Conservation (phyloP, 30 jellyfish, hydroid and myxozoan species). For the Aurelia aurita complex sp. Pacific region DNA sequence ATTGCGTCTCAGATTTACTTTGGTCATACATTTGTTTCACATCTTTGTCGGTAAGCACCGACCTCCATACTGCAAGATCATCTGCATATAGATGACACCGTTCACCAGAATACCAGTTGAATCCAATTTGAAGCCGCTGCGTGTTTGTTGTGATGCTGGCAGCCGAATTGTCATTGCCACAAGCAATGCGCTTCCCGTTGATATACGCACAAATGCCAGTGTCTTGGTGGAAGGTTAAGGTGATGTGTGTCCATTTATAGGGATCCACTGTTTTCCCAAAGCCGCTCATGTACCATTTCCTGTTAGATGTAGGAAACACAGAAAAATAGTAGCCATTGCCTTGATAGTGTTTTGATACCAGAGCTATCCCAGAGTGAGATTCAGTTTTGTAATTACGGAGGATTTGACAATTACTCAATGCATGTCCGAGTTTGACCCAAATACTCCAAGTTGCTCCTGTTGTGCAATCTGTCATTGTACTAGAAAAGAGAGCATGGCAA, state of each 20-base stretch:
- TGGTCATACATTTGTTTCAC: neutral
- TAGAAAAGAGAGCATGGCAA: neutral
- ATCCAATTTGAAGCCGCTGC: neutral
- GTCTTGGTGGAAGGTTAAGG: neutral
- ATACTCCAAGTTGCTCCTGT: neutral
- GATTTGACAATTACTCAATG: neutral
- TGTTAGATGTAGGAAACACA: neutral
- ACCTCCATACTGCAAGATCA: slow-evolving; percentile 10
- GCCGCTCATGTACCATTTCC: neutral
- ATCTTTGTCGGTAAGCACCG: neutral
- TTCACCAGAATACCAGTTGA: neutral
- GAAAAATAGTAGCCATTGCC: neutral
- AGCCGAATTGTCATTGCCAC: neutral
- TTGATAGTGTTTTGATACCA: neutral
- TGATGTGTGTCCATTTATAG: neutral
- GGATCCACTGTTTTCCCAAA: neutral
- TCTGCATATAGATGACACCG: slow-evolving; percentile 3
- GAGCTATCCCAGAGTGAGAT: neutral
- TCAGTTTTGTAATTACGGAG: neutral
- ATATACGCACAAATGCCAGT: slow-evolving; percentile 1
- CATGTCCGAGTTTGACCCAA: slow-evolving; percentile 5
- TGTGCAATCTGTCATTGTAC: slow-evolving; percentile 4
- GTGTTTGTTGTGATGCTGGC: neutral
- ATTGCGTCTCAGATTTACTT: neutral
- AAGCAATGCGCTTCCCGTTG: neutral